Percentiles rank a stretch among this genome's conserved stretches.
phyloP scores from a whole-genome alignment of 2,797 vertebrate species.

The Microtus californicus region DNA sequence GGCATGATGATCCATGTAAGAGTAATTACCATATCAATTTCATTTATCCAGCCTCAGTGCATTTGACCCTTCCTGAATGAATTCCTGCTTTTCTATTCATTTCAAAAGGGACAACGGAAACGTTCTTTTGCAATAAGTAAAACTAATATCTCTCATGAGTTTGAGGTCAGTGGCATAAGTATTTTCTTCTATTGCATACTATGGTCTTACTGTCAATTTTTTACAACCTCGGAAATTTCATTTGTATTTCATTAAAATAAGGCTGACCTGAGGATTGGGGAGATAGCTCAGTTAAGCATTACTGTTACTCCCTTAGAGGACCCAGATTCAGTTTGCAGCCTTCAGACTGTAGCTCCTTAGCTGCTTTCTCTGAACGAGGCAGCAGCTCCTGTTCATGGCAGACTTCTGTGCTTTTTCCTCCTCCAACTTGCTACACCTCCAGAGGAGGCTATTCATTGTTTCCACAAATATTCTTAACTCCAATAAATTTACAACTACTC shows the following conservation, averaged over 20 bases:
- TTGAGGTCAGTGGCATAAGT: not conserved
- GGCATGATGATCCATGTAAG: conserved; percentile 51
- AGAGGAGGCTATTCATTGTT: not conserved
- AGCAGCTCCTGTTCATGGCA: not conserved
- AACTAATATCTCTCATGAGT: not conserved
- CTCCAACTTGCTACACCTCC: not conserved
- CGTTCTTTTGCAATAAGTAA: conserved; percentile 10
- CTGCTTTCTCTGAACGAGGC: not conserved
- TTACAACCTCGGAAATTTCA: not conserved
- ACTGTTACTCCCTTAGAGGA: not conserved
- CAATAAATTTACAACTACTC: not conserved
- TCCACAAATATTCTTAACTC: not conserved
- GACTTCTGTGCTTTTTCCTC: not conserved
- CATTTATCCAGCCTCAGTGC: conserved; percentile 62
- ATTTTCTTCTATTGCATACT: not conserved
- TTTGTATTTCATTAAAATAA: conserved; percentile 29
- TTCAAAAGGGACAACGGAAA: not conserved
- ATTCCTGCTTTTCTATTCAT: not conserved
- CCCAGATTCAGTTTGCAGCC: not conserved
- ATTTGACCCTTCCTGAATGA: conserved; percentile 59
- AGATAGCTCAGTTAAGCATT: not conserved
- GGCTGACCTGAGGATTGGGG: not conserved
- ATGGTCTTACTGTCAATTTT: not conserved
- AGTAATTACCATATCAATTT: conserved; percentile 68
- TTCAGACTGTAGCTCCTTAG: not conserved